These are phyloP conservation scores for Corapipo altera DNA, from an alignment of 2,113 vertebrate species.

Conservation along the genomic window DNA sequence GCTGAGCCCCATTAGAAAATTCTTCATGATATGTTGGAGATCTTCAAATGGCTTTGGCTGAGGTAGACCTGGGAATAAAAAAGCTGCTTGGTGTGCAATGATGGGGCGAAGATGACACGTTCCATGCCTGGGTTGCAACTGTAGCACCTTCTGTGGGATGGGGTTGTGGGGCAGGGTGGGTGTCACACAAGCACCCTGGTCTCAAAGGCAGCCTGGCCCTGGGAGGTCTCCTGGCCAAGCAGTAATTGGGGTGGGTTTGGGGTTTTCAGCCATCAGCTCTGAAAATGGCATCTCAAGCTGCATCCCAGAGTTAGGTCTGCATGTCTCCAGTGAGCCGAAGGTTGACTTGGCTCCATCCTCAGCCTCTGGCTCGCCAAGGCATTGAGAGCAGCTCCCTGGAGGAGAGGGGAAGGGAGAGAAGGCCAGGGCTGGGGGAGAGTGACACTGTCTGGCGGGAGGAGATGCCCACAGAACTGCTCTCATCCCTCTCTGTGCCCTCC, in stretches of 20 bases:
- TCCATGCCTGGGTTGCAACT: neutral
- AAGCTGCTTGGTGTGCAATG: neutral
- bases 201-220: neutral
- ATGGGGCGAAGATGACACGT: accelerated
- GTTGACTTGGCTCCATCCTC: neutral
- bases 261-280: neutral
- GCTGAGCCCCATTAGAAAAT: conserved; percentile 62
- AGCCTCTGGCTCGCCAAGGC: neutral
- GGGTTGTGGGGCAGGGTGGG: accelerated
- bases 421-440: neutral
- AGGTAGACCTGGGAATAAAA: neutral
- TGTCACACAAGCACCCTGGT: accelerated
- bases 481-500: neutral
- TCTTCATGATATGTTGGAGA: conserved; percentile 24
- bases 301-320: neutral
- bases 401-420: neutral
- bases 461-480: neutral
- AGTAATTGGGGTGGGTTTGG: neutral
- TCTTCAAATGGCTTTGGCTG: neutral
- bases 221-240: neutral
- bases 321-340: accelerated
- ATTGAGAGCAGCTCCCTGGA: neutral
- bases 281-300: neutral
- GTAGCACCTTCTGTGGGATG: accelerated
- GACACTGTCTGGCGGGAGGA: neutral